Percentiles rank a stretch among this genome's conserved stretches.
Conservation (phyloP, 2,113 vertebrate species). For the Ranitomeya variabilis region DNA sequence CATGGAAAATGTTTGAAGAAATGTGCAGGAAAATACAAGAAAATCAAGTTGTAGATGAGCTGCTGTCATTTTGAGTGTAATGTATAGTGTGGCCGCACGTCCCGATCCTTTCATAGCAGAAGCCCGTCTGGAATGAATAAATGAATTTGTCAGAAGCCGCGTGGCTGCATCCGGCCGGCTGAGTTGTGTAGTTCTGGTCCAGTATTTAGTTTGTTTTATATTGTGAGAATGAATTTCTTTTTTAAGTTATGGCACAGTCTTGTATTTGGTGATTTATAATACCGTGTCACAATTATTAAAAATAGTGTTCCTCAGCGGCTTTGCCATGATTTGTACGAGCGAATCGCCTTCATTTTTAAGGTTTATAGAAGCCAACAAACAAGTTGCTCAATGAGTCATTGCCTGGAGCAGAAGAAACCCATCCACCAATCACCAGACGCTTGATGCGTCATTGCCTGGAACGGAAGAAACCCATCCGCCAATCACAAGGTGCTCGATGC, state of each 20-base stretch:
- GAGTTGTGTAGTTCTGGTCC: neutral
- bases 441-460: too few relatives aligned
- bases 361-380: too few relatives aligned
- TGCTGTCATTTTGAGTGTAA: neutral
- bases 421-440: too few relatives aligned
- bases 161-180: neutral
- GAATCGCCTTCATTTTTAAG: too few relatives aligned
- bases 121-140: neutral
- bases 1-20: neutral
- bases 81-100: neutral
- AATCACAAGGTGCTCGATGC: too few relatives aligned
- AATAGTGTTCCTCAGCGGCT: neutral
- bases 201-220: slow-evolving; percentile 50
- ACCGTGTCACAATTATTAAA: slow-evolving; percentile 24
- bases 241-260: slow-evolving; percentile 11
- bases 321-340: neutral
- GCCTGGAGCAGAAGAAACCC: too few relatives aligned
- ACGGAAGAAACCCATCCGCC: too few relatives aligned
- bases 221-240: neutral
- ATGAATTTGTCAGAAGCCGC: neutral
- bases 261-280: slow-evolving; percentile 33
- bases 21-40: neutral
- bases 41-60: neutral
- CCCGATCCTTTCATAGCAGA: neutral
- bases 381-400: too few relatives aligned